A percentile compares a stretch with the other conserved stretches of the same genome.
phyloP scores from a whole-genome alignment of 1,140 invertebrate genomes.

The Apis cerana region DNA sequence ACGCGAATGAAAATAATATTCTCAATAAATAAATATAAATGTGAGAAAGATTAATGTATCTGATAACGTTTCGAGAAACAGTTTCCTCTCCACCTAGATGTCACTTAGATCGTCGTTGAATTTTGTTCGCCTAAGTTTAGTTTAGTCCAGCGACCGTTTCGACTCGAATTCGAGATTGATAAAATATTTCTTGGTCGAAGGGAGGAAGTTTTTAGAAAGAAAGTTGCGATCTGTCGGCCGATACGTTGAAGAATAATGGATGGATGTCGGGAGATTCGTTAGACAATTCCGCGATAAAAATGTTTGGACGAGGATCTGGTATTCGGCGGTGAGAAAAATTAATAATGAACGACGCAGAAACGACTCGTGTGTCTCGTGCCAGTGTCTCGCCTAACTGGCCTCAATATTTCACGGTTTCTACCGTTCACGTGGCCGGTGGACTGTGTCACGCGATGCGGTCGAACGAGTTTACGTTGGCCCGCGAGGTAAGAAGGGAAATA shows the following conservation, averaged over 20 bases:
- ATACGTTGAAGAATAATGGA: conserved; percentile 14
- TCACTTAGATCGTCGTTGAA: neutral
- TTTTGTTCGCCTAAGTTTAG: neutral
- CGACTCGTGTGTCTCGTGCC: conserved; percentile 57
- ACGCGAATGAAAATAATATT: no score
- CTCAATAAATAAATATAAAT: no score
- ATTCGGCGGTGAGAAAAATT: conserved; percentile 62
- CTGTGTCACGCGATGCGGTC: conserved; percentile 64
- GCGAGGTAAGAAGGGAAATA: conserved; percentile 1
- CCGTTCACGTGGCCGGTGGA: conserved; percentile 32
- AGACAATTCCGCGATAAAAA: neutral
- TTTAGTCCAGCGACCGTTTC: no score
- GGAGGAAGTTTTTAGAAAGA: neutral
- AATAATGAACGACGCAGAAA: conserved; percentile 66
- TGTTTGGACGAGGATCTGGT: conserved; percentile 7
- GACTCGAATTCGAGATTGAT: neutral
- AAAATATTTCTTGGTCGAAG: neutral
- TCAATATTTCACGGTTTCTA: conserved; percentile 68
- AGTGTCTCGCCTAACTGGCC: conserved; percentile 59
- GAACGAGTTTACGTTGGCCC: conserved; percentile 42
- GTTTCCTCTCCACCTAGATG: neutral
- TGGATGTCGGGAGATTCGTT: neutral
- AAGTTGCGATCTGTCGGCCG: neutral
- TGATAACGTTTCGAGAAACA: neutral
- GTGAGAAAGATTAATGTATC: no score